Conservation (phyloP, 2,113 vertebrate genomes). For the Rhineura floridana region DNA sequence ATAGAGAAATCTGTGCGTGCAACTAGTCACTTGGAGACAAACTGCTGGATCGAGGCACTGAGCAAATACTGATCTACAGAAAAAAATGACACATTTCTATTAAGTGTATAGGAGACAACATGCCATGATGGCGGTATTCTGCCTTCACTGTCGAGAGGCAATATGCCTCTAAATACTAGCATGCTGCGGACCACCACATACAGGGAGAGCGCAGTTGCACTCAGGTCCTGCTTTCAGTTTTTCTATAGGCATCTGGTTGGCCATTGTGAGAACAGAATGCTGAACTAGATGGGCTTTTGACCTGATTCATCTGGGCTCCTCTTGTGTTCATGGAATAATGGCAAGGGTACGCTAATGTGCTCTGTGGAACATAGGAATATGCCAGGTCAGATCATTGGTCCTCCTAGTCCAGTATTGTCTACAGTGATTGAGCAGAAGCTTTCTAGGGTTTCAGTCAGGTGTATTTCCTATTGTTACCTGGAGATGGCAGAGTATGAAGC, state of each 20-base stretch:
- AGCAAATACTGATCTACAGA: background rate
- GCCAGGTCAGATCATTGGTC: background rate
- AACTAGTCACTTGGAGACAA: background rate
- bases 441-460: background rate
- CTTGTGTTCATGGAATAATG: conserved; percentile 36
- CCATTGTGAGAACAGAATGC: no score
- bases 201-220: no score
- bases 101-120: conserved; percentile 61
- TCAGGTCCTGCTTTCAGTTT: no score
- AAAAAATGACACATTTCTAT: conserved; percentile 53
- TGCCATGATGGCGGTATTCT: background rate
- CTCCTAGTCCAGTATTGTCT: background rate
- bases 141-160: no score
- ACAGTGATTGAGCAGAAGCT: background rate
- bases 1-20: background rate
- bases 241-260: no score
- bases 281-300: no score
- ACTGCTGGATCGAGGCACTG: background rate
- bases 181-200: no score
- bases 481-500: no score
- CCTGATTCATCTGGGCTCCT: no score
- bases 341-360: conserved; percentile 39
- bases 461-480: background rate
- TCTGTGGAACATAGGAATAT: conserved; percentile 32
- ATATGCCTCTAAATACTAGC: no score